Percentiles rank a stretch among this genome's conserved stretches.
Evolutionary conservation across 1,140 invertebrate species (phyloP).

Genomic region (Panagrolaimus sp.): DNA sequence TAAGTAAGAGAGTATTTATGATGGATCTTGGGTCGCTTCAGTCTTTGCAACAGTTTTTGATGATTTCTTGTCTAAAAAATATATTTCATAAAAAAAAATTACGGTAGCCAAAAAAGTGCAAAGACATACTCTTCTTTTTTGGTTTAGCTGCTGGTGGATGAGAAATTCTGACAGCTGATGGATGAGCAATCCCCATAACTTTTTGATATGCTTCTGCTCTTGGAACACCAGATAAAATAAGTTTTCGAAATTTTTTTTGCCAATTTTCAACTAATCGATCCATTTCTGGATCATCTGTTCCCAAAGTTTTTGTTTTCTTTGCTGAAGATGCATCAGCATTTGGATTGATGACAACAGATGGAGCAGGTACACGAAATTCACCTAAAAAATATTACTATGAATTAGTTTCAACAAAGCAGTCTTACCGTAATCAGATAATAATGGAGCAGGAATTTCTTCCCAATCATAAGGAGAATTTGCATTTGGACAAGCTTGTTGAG

Average conservation of each 20-base stretch:
- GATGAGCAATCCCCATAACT: neutral
- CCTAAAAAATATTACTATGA: neutral
- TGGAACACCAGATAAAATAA: conserved; percentile 1
- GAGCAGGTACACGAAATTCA: neutral
- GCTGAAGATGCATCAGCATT: neutral
- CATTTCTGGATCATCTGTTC: conserved; percentile 9
- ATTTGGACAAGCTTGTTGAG: conserved; percentile 2
- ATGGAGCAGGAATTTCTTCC: conserved; percentile 1
- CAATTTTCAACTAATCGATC: neutral
- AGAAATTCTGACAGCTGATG: neutral
- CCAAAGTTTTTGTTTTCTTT: neutral
- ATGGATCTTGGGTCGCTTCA: no score
- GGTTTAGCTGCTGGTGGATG: neutral
- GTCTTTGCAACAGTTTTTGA: no score
- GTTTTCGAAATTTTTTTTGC: conserved; percentile 11
- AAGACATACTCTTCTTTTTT: neutral
- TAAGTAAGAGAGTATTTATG: no score
- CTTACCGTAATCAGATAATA: conserved; percentile 1
- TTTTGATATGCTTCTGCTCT: neutral
- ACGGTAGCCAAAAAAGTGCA: neutral
- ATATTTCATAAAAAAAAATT: no score
- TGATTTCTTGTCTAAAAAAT: no score
- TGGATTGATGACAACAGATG: neutral
- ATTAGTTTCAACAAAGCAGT: no score
- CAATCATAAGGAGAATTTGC: conserved; percentile 1